phyloP scores from a whole-genome alignment of 2,888 invertebrate species.

The Nemapogon koenigi region DNA sequence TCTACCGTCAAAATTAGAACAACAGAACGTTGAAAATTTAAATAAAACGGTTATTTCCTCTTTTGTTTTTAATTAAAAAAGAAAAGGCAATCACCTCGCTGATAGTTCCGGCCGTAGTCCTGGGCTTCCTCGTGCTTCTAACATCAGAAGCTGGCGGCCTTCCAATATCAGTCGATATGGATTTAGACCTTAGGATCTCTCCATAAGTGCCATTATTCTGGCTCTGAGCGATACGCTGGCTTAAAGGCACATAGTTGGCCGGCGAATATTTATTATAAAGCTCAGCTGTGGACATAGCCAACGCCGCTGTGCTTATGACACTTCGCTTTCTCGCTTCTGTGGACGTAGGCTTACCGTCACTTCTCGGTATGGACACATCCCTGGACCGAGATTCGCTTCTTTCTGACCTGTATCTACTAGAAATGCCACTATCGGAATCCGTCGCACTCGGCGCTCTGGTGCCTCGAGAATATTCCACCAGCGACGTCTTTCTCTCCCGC shows the following conservation, averaged over 20 bases:
- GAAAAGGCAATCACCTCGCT: slow-evolving; percentile 34
- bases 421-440: slow-evolving; percentile 53
- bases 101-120: slow-evolving; percentile 40
- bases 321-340: slow-evolving; percentile 36
- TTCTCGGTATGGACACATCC: slow-evolving; percentile 58
- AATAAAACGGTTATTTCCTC: no score
- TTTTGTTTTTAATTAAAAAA: slow-evolving; percentile 4
- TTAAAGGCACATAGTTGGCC: slow-evolving; percentile 72
- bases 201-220: slow-evolving; percentile 37
- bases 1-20: no score
- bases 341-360: slow-evolving; percentile 56
- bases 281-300: slow-evolving; percentile 70
- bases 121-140: slow-evolving; percentile 32
- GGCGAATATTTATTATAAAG: slow-evolving; percentile 79
- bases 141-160: slow-evolving; percentile 44
- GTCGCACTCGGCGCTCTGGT: slow-evolving; percentile 51
- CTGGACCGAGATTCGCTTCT: slow-evolving; percentile 60
- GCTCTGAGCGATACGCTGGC: slow-evolving; percentile 44
- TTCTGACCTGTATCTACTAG: slow-evolving; percentile 40
- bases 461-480: slow-evolving; percentile 40
- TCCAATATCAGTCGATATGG: slow-evolving; percentile 66
- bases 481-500: slow-evolving; percentile 41
- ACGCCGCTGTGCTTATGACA: slow-evolving; percentile 53
- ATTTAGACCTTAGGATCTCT: slow-evolving; percentile 39
- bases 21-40: no score